A percentile compares a stretch with the other conserved stretches of the same genome.
phyloP scores from a whole-genome alignment of 2,888 invertebrate genomes.

The Cremastobaeus sp. region DNA sequence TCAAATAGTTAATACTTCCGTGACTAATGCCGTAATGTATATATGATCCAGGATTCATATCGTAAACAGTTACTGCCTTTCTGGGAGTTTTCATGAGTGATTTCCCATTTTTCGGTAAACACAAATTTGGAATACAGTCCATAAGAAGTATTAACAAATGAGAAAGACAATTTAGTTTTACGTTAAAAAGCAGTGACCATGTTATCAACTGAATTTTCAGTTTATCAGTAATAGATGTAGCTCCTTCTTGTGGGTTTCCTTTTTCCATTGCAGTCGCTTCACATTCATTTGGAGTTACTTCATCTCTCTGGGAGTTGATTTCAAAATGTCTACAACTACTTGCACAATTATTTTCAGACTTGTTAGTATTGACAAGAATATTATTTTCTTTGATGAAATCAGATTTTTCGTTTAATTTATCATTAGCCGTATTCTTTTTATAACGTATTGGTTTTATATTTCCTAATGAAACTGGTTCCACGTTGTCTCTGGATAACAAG shows the following conservation, averaged over 20 bases:
- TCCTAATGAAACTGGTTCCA: neutral
- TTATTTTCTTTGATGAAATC: too few species aligned
- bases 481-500: neutral
- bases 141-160: neutral
- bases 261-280: too few species aligned
- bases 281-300: too few species aligned
- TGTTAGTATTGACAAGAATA: too few species aligned
- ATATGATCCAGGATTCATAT: constrained; percentile 11
- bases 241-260: neutral
- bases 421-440: neutral
- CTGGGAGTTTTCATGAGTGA: constrained; percentile 7
- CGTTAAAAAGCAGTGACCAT: constrained; percentile 9
- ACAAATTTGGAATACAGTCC: constrained; percentile 1
- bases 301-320: too few species aligned
- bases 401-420: too few species aligned
- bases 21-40: constrained; percentile 8
- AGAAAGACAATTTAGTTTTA: constrained; percentile 15
- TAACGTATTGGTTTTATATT: neutral
- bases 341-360: too few species aligned
- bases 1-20: constrained; percentile 2
- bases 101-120: constrained; percentile 5
- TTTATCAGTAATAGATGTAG: constrained; percentile 1
- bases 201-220: constrained; percentile 7
- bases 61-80: neutral
- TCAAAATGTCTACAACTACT: too few species aligned